Base-by-base conservation (phyloP, 2,888 invertebrate genomes). In the Chrysotoxum bicinctum region DNA sequence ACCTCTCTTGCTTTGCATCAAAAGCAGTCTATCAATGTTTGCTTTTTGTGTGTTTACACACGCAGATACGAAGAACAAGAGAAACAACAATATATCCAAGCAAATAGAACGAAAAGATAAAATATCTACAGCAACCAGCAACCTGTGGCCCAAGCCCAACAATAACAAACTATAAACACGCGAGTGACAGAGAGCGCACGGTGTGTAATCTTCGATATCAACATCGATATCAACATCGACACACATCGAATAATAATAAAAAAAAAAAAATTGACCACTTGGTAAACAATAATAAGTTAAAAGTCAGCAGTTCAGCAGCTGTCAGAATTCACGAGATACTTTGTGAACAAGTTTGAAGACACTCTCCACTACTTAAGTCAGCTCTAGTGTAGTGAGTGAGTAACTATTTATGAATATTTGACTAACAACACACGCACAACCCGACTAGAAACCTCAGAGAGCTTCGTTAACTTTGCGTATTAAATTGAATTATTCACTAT, bases 121-220 rank as follows among this genome's bases (percentile, higher is more conserved):
- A 40, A 73, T 66, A 50, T 66, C 64, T 66, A 32, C 32, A 23
- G 0, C 40, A 40, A 1, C 12, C 19, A 68, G 26, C 73, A 68
- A 80, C 80, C 75, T 70, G 75, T 64, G 48, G 43, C 16, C 26
- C 43, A 26, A 5, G 26, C 3, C 62, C 64, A 64, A 70, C 69
- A 45, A 78, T 37, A 72, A 64, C 56, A 70, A 30, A 37, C 37
- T 32, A n/a, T 19, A 40, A 19, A 19, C 10, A 48, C 56, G 48
- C 37, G 45, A 75, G 21, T 23, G 68, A 60, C 21, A 60, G 40
- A 30, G 19, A 40, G 3, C 56, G 10, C 16, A 50, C 21, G 14
- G 7, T 30, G 3, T 30, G 8, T 54, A 26, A 26, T 52, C 23
- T n/a, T 52, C 48, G 12, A 1, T 16, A 30, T 54, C 16, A n/a